Base-by-base conservation (phyloP, 2,888 invertebrate species). In the Thera britannica region DNA sequence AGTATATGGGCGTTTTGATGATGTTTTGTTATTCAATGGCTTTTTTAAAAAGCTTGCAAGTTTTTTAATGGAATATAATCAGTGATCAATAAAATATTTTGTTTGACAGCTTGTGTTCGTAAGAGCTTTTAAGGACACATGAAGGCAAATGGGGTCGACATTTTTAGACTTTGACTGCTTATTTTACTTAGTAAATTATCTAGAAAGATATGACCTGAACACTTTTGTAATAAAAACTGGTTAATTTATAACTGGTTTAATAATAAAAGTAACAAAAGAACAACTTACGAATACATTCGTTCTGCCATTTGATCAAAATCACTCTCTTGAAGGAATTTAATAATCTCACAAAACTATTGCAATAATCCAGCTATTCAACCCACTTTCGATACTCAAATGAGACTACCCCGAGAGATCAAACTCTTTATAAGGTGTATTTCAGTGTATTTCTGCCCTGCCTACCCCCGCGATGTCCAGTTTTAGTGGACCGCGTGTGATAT, bases 1-100 rank as follows among this genome's bases (percentile, higher is more conserved):
- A 69, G 51, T 72, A 57, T 65, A 70, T 68, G 66, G 72, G 64
- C 69, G 66, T 67, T 69, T 62, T 66, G 67, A 56, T 64, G 59
- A 9, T 60, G 41, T 36, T 58, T 41, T 54, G n/a, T 55, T 12
- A 23, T 52, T 38, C 7, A 41, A 56, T 12, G 41, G 56, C 56
- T 56, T 65, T 59, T 11, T 49, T 56, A 3, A 35, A 9, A 67
- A 57, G 57, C 58, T 62, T 48, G 8, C 44, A 46, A 46, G 2
- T 46, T 46, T 46, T 46, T 44, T 7, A 44, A 44, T 7, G 44
- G 44, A 44, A n/a, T n/a, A n/a, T n/a, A n/a, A n/a, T n/a, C n/a
- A n/a, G n/a, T n/a, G n/a, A n/a, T n/a, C n/a, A n/a, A n/a, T n/a
- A 44, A 3, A 44, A 7, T 44, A 9, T 46, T 9, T 9, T 46